Percentiles rank a stretch among this genome's conserved stretches.
phyloP scores from a whole-genome alignment of 2,113 vertebrate genomes.

The Meleagris gallopavo region DNA sequence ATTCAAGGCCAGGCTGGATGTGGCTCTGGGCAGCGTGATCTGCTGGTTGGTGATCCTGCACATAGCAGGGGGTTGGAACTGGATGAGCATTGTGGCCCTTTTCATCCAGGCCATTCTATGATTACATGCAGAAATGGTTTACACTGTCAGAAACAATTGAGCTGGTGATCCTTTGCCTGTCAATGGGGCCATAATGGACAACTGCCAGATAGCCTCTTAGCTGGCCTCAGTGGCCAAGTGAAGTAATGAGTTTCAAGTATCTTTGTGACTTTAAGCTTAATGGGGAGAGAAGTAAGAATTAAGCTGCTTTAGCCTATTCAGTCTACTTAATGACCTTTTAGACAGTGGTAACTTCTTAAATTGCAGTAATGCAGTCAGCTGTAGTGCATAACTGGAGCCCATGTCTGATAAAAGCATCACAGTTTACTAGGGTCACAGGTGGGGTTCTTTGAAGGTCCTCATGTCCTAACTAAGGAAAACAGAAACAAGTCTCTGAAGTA shows the following conservation, averaged over 20 bases:
- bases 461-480: neutral
- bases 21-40: too few species aligned
- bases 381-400: neutral
- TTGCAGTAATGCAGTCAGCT: neutral
- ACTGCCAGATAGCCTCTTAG: neutral
- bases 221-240: neutral
- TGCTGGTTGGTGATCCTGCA: too few species aligned
- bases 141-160: neutral
- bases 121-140: neutral
- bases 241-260: neutral
- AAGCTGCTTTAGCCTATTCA: neutral
- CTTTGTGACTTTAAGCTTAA: neutral
- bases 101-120: too few species aligned
- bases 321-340: neutral
- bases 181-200: neutral
- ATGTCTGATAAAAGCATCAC: neutral
- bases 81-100: too few species aligned
- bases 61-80: too few species aligned
- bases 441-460: neutral
- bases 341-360: neutral
- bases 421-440: neutral
- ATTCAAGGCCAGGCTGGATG: too few species aligned
- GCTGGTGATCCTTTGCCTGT: neutral
- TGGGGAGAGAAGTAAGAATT: neutral
- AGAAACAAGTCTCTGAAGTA: neutral